Percentiles rank a stretch among this genome's conserved stretches.
Evolutionary conservation across 2,113 vertebrate genomes (phyloP).

Genomic region (Piprites chloris): DNA sequence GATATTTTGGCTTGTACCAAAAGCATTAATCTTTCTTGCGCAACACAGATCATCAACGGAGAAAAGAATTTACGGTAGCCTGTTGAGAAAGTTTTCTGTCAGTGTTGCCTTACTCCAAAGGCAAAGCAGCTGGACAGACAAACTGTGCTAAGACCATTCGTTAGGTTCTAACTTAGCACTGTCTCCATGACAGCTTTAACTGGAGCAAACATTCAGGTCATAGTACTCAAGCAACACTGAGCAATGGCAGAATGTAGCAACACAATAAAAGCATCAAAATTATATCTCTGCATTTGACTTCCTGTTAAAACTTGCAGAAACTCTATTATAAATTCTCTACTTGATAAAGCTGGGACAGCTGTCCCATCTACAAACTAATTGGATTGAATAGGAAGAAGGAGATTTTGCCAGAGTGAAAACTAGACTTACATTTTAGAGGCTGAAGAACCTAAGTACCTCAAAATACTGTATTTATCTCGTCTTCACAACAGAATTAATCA

Average conservation of each 20-base stretch:
- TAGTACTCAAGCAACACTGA: background rate
- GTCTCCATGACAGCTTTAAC: background rate
- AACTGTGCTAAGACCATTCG: background rate
- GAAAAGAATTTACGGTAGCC: background rate
- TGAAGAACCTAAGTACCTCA: background rate
- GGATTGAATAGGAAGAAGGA: background rate
- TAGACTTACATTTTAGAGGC: background rate
- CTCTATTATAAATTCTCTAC: background rate
- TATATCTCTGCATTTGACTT: background rate
- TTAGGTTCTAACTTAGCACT: background rate
- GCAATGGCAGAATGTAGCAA: background rate
- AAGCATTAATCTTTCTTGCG: background rate
- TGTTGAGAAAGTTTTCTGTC: background rate
- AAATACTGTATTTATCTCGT: background rate
- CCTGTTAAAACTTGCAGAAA: background rate
- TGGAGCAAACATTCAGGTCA: background rate
- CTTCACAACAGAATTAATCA: background rate
- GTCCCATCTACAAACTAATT: background rate
- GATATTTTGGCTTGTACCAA: background rate
- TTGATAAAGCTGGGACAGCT: background rate
- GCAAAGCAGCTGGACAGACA: background rate
- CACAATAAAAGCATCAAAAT: background rate
- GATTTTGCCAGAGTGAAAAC: background rate
- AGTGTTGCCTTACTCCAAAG: background rate
- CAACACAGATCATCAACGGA: background rate